A percentile compares a stretch with the other conserved stretches of the same genome.
Evolutionary conservation across 2,113 vertebrate species (phyloP).

Genomic region (Actinemys pallida): DNA sequence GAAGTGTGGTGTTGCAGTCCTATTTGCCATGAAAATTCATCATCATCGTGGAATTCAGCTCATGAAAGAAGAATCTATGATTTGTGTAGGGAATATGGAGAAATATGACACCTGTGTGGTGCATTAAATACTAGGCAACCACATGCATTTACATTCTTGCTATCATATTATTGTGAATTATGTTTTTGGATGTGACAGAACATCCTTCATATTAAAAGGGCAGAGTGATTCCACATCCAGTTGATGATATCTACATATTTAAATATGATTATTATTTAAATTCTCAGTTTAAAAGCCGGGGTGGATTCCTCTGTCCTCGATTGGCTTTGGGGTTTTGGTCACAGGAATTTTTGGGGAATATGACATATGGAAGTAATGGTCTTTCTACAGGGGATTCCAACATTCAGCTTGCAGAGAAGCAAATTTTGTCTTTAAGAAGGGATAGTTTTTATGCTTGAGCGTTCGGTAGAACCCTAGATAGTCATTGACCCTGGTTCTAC

Average conservation of each 20-base stretch:
- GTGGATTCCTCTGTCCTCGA: constrained; percentile 39
- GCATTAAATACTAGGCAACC: constrained; percentile 65
- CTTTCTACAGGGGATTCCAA: neutral
- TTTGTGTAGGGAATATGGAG: constrained; percentile 63
- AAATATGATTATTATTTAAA: constrained; percentile 59
- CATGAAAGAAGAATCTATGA: constrained; percentile 64
- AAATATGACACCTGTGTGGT: constrained; percentile 56
- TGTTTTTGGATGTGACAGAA: constrained; percentile 53
- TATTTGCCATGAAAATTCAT: constrained; percentile 68
- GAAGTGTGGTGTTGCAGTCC: constrained; percentile 37
- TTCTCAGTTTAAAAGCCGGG: constrained; percentile 41
- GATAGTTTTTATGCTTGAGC: neutral
- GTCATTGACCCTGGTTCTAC: neutral
- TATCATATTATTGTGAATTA: constrained; percentile 66
- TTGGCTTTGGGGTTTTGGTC: constrained; percentile 54
- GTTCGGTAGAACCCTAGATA: neutral
- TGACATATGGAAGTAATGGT: accelerated
- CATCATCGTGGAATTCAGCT: constrained; percentile 24
- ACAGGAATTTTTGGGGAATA: constrained; percentile 22
- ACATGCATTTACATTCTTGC: constrained; percentile 66
- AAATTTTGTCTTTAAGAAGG: accelerated
- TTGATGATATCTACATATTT: constrained; percentile 65
- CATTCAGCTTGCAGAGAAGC: neutral
- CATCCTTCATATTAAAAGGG: constrained; percentile 57
- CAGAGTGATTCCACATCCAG: constrained; percentile 63